phyloP scores from a whole-genome alignment of 2,888 invertebrate genomes.

The Notodonta ziczac region DNA sequence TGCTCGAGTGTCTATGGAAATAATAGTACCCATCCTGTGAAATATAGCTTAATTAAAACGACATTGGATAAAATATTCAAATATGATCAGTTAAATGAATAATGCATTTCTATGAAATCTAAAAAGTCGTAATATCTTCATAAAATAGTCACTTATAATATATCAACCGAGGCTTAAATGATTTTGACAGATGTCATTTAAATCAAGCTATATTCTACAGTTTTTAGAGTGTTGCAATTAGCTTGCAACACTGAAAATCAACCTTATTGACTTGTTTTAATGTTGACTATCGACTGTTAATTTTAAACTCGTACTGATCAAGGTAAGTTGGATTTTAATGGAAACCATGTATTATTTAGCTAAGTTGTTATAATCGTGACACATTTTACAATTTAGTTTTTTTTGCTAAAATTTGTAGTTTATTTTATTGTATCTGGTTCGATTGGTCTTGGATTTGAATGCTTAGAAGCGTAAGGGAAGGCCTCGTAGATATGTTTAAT shows the following conservation, averaged over 20 bases:
- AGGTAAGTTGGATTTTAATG: constrained; percentile 17
- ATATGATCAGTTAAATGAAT: too few species aligned
- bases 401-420: constrained; percentile 56
- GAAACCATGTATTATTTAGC: constrained; percentile 45
- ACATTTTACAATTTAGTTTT: constrained; percentile 37
- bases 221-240: neutral
- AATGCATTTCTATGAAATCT: too few species aligned
- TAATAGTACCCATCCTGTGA: neutral
- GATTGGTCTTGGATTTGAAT: constrained; percentile 46
- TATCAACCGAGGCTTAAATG: neutral
- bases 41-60: neutral
- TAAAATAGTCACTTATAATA: too few species aligned
- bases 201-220: neutral
- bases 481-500: constrained; percentile 45
- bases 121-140: too few species aligned
- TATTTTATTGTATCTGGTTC: constrained; percentile 45
- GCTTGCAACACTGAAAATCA: constrained; percentile 2
- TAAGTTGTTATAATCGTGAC: constrained; percentile 57
- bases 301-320: constrained; percentile 9
- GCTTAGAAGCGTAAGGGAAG: constrained; percentile 50
- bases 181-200: neutral
- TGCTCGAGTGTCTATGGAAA: constrained; percentile 3
- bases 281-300: constrained; percentile 6
- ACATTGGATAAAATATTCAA: neutral
- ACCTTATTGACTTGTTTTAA: neutral